Evolutionary conservation across 2,797 vertebrate genomes (phyloP).

Genomic region (Tiaroga cobitis): DNA sequence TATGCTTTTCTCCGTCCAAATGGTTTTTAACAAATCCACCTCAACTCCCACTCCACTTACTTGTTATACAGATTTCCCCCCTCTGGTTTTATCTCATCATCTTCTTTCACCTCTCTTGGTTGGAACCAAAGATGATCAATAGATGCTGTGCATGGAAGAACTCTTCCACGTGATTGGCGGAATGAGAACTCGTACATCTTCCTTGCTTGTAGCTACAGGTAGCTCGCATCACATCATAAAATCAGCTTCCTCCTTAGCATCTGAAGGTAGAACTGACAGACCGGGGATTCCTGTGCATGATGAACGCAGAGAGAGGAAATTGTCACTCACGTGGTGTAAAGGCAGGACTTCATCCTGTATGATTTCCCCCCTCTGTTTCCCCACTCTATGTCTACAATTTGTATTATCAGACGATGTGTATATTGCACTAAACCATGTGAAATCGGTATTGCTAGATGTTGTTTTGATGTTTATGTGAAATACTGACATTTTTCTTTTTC

Average conservation of each 20-base stretch:
- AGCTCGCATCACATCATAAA: not conserved
- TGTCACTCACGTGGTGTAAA: too few relatives aligned
- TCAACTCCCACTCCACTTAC: not conserved
- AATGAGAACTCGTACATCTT: slow-evolving; percentile 15
- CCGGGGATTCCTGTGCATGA: not conserved
- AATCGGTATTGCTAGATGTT: not conserved
- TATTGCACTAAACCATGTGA: too few relatives aligned
- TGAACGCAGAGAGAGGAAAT: too few relatives aligned
- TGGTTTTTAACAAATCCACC: slow-evolving; percentile 11
- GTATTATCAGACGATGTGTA: too few relatives aligned
- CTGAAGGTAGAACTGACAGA: slow-evolving; percentile 21
- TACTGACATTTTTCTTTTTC: not conserved
- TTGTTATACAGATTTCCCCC: not conserved
- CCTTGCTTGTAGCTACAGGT: slow-evolving; percentile 26
- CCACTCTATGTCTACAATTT: too few relatives aligned
- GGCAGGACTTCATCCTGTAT: too few relatives aligned
- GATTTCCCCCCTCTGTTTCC: too few relatives aligned
- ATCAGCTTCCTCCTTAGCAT: not conserved
- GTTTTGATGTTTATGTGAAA: not conserved
- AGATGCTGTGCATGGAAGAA: not conserved
- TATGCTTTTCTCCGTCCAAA: not conserved
- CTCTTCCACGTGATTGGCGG: not conserved
- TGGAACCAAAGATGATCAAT: slow-evolving; percentile 38
- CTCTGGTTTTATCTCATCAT: slow-evolving; percentile 32
- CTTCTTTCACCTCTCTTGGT: slow-evolving; percentile 1